Percentiles rank a stretch among this genome's conserved stretches.
phyloP scores from a whole-genome alignment of 2,113 vertebrate genomes.

The Mormyrus lacerda region DNA sequence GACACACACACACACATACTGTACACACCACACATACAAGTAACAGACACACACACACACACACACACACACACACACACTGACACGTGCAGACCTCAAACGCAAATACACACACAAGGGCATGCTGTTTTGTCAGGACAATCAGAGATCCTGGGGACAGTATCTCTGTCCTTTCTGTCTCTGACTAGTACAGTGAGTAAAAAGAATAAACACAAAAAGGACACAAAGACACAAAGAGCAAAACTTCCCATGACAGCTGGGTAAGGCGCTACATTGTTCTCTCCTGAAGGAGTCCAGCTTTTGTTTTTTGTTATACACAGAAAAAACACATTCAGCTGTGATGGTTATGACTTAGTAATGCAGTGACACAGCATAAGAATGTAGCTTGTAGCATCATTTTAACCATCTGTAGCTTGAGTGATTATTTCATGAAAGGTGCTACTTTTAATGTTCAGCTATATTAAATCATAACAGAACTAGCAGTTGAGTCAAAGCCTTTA shows the following conservation, averaged over 20 bases:
- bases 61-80: slow-evolving; percentile 3
- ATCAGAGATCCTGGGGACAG: background rate
- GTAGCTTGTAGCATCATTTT: background rate
- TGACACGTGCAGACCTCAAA: no score
- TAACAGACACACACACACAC: slow-evolving; percentile 12
- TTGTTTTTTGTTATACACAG: background rate
- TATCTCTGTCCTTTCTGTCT: background rate
- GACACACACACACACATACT: background rate
- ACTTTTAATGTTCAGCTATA: background rate
- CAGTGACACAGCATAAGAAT: background rate
- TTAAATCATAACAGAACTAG: background rate
- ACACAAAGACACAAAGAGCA: background rate
- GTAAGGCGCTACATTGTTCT: background rate
- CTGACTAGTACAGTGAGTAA: background rate
- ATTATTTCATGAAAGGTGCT: background rate
- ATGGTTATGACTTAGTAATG: background rate
- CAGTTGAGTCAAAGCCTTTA: background rate
- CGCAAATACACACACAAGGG: background rate
- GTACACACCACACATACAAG: background rate
- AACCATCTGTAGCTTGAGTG: background rate
- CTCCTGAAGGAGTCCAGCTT: background rate
- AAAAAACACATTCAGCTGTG: background rate
- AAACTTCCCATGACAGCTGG: background rate
- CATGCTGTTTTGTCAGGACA: background rate
- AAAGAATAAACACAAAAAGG: background rate